Evolutionary conservation across 2,797 vertebrate genomes (phyloP), one percentile per base, ranked within the genome.

Genomic region (Aselliscus stoliczkanus): DNA sequence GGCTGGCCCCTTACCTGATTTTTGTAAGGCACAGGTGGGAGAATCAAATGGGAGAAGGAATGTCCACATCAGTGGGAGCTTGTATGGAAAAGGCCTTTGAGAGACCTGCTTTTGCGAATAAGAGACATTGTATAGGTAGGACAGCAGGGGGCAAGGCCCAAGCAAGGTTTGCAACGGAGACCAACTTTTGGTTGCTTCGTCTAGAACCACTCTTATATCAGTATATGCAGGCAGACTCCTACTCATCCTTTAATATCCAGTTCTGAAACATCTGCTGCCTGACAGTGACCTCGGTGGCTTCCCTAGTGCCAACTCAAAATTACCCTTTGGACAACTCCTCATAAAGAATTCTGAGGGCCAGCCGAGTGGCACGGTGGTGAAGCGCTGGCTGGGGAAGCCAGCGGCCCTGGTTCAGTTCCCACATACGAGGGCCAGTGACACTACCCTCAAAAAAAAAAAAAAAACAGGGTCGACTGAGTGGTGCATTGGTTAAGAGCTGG

Each of bases 281-380:
- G 31, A 65, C 27, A 50, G 13, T 93, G 56, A 83, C 37, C 50
- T 56, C 7, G 4, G 7, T 9, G 42, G n/a, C 23, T 96, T 87
- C 34, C 14, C 6, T 47, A 50, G 11, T 14, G 44, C 6, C 70
- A 94, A 37, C 23, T 73, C 17, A 79, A 87, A 65, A 20, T 58
- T 34, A 23, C 42, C 39, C 23, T 42, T 72, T 72, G 34, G 17
- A 62, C 21, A 75, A 13, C 1, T 85, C 34, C 50, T 86, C 25
- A 83, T 37, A 87, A 44, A 94, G 50, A 90, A 88, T 69, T 88
- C 72, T 80, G 76, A 85, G 14, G n/a, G n/a, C n/a, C n/a, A n/a
- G n/a, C n/a, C n/a, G n/a, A n/a, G n/a, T n/a, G n/a, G n/a, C n/a
- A n/a, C n/a, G n/a, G n/a, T n/a, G n/a, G n/a, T n/a, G n/a, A n/a